A percentile compares a stretch with the other conserved stretches of the same genome.
These are phyloP conservation scores for Hemichromis elongatus DNA, from an alignment of 2,113 vertebrate genomes.

Conservation along the genomic window DNA sequence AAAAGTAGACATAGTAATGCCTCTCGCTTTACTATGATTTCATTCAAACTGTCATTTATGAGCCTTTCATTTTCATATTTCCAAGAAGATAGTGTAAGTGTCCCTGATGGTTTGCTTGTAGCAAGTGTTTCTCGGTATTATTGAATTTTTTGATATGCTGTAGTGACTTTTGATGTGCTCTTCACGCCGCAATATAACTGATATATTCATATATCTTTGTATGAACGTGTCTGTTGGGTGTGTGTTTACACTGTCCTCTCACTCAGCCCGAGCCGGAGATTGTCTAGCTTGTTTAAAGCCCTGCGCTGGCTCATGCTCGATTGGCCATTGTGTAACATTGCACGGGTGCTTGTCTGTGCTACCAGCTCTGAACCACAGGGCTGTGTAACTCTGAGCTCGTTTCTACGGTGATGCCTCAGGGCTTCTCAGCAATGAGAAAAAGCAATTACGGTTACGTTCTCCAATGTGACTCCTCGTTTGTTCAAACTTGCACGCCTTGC, in stretches of 20 bases:
- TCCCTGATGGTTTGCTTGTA: not conserved
- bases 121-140: not conserved
- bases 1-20: fast-evolving
- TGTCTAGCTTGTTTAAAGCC: conserved; percentile 5
- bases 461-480: conserved; percentile 49
- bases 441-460: conserved; percentile 44
- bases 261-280: not conserved
- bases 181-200: not conserved
- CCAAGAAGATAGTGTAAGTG: not conserved
- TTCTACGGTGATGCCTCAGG: conserved; percentile 33
- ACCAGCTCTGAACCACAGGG: conserved; percentile 21
- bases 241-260: not conserved
- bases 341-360: conserved; percentile 14
- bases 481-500: conserved; percentile 52
- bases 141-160: not conserved
- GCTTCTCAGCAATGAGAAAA: conserved; percentile 48
- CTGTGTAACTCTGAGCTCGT: conserved; percentile 21
- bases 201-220: not conserved
- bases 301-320: conserved; percentile 3
- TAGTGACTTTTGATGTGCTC: not conserved
- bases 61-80: not conserved
- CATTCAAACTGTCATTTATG: not conserved
- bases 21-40: not conserved
- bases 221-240: not conserved
- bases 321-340: conserved; percentile 34